Percentiles rank a stretch among this genome's conserved stretches.
phyloP scores from a whole-genome alignment of 1,140 invertebrate species.

The Drosophila elegans region DNA sequence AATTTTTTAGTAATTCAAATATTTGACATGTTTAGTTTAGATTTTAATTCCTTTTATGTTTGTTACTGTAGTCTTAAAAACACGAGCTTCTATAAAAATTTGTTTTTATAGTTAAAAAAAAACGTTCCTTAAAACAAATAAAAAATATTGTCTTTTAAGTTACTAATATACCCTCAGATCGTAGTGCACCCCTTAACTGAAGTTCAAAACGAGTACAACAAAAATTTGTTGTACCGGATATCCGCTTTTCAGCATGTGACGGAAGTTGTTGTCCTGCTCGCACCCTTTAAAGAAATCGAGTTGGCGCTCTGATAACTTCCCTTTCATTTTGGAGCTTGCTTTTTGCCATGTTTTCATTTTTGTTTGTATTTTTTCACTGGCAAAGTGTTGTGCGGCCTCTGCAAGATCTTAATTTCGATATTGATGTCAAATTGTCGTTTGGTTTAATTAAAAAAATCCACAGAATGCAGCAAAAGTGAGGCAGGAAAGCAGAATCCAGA shows the following conservation, averaged over 20 bases:
- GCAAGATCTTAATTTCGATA: conserved; percentile 82
- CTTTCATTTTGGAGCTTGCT: conserved; percentile 34
- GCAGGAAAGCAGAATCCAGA: neutral
- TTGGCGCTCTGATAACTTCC: conserved; percentile 32
- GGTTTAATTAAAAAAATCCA: conserved; percentile 77
- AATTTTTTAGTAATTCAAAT: no score
- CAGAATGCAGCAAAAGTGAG: conserved; percentile 36
- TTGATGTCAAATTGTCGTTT: conserved; percentile 80
- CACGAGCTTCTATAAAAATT: no score
- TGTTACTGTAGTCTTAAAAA: no score
- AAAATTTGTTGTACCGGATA: conserved; percentile 69
- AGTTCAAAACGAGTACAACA: conserved; percentile 4
- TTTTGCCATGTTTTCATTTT: conserved; percentile 12
- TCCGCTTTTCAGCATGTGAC: conserved; percentile 58
- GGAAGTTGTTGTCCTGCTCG: conserved; percentile 42
- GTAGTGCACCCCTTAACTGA: neutral
- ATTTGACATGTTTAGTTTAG: no score
- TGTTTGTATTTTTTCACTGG: neutral
- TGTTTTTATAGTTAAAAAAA: no score
- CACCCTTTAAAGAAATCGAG: conserved; percentile 2
- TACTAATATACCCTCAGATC: neutral
- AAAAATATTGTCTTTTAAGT: no score
- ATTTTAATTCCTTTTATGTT: no score
- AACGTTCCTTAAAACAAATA: no score
- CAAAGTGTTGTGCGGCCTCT: conserved; percentile 28